Evolutionary conservation across 2,888 invertebrate genomes (phyloP).

Genomic region (Teleogryllus oceanicus): DNA sequence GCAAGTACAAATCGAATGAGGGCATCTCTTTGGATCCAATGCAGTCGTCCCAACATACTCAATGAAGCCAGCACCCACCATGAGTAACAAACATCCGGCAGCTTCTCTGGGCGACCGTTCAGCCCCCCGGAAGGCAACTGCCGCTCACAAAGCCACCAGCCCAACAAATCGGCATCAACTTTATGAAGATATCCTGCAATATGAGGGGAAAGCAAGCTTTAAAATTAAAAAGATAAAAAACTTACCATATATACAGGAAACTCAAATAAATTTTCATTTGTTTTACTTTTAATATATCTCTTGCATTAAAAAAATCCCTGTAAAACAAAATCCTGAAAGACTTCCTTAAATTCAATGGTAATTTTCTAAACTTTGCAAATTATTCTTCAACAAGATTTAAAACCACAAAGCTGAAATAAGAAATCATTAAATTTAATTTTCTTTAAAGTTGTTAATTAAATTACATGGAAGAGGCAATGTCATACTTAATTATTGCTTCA

Average conservation of each 20-base stretch:
- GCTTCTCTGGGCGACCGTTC: constrained; percentile 96
- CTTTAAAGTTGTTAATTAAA: neutral
- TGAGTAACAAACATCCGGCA: constrained; percentile 98
- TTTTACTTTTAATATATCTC: neutral
- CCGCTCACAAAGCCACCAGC: constrained; percentile 97
- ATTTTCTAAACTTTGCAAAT: no score
- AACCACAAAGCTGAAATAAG: neutral
- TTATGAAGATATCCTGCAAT: constrained; percentile 65
- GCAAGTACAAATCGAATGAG: constrained; percentile 79
- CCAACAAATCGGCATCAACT: constrained; percentile 79
- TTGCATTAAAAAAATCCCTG: neutral
- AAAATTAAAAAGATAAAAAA: neutral
- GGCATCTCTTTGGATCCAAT: constrained; percentile 88
- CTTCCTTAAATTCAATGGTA: no score
- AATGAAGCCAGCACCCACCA: constrained; percentile 99
- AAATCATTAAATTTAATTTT: neutral
- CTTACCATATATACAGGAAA: neutral
- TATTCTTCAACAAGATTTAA: no score
- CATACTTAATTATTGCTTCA: no score
- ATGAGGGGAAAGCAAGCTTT: neutral
- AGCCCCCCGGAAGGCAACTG: constrained; percentile 95
- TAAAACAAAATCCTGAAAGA: neutral
- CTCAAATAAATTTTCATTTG: neutral
- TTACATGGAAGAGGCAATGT: no score
- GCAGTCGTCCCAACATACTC: constrained; percentile 84